Evolutionary conservation across 2,797 vertebrate species (phyloP), one percentile per base, ranked within the genome.

Genomic region (Hyperoplus lanceolatus): DNA sequence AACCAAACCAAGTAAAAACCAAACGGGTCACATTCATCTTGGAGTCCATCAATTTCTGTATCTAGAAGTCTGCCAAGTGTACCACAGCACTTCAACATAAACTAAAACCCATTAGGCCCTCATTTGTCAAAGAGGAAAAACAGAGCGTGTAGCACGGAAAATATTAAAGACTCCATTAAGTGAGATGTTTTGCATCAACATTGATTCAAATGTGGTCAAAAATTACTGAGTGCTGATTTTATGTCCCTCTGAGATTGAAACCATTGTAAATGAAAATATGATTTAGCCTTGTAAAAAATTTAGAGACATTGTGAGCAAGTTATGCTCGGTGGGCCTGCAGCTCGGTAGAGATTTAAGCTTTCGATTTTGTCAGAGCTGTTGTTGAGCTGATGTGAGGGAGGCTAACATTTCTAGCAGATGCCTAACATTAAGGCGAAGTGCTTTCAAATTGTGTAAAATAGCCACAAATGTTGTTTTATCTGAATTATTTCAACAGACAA

Each of bases 281-380:
- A 57, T 60, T 42, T 14, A 55, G 49, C 59, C 49, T 80, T 62
- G 60, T 81, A 64, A 77, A 83, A 84, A 79, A 80, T 56, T 36
- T 69, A 84, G 73, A 83, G 50, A 77, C 75, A 70, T 68, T 50
- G 64, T 57, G 21, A 72, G 57, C 60, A 50, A 56, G 77, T 73
- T 80, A 78, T 66, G 64, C 72, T 85, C 58, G 10, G 8, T 56
- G 75, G 61, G 58, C 42, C 43, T 42, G 55, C 55, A 81, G 75
- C 55, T 78, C 45, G 38, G 5, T 49, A 4, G 68, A 63, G 82
- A 86, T 86, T 84, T 78, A 12, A 84, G 75, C 83, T 83, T 81
- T 79, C 85, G 79, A 82, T 84, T 89, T 73, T 72, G 72, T 78
- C 49, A 58, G 56, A 74, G 82, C 76, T 79, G 68, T 76, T 83